Conservation (phyloP, 2,113 vertebrate species). For the Oryzias curvinotus region DNA sequence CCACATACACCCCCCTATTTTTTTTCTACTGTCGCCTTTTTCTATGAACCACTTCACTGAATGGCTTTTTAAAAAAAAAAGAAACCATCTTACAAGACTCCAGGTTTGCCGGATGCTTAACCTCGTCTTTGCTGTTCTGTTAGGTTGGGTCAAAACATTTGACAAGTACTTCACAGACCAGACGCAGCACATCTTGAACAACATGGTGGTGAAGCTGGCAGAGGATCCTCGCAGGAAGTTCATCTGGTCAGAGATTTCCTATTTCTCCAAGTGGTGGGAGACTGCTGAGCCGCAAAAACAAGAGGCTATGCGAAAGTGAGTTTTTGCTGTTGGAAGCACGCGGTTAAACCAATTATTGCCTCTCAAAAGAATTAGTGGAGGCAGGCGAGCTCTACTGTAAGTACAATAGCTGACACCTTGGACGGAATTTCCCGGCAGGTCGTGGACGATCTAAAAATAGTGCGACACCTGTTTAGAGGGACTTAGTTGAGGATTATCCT, state of each 20-base stretch:
- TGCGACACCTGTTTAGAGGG: constrained; percentile 44
- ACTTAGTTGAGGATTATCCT: constrained; percentile 50
- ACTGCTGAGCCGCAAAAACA: constrained; percentile 86
- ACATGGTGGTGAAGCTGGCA: constrained; percentile 93
- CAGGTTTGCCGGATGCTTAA: constrained; percentile 1
- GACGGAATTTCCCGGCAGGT: background rate
- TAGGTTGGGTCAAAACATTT: constrained; percentile 99
- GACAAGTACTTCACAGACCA: constrained; percentile 97
- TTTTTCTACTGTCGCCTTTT: constrained; percentile 16
- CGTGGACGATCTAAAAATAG: constrained; percentile 52
- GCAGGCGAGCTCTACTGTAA: background rate
- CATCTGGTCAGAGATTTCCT: constrained; percentile 98
- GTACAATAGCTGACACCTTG: constrained; percentile 9
- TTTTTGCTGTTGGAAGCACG: constrained; percentile 14
- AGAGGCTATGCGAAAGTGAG: constrained; percentile 88
- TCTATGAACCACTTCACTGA: constrained; percentile 28
- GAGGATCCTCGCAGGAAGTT: constrained; percentile 94
- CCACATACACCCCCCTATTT: too few relatives aligned
- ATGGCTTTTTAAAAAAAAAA: constrained; percentile 29
- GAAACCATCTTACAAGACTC: constrained; percentile 7
- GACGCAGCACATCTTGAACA: constrained; percentile 97
- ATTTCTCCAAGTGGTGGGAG: constrained; percentile 97
- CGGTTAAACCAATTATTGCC: background rate
- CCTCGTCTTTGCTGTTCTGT: constrained; percentile 11
- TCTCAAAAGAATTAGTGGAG: background rate